A percentile compares a stretch with the other conserved stretches of the same genome.
Evolutionary conservation across 2,888 invertebrate species (phyloP).

Genomic region (Agonopterix arenella): DNA sequence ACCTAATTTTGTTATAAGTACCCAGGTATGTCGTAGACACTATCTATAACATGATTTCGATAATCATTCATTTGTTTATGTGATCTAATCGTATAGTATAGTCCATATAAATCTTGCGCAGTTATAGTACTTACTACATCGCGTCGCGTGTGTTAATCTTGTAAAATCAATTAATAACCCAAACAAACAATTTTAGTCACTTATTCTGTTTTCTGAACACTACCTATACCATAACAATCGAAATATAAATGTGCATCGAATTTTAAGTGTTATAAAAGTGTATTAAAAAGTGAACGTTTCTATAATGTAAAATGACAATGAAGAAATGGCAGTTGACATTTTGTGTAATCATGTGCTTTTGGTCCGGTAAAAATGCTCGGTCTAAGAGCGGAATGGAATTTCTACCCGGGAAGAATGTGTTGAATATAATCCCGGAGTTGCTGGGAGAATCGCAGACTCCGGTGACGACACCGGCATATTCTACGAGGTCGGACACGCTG

Average conservation of each 20-base stretch:
- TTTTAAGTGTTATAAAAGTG: neutral
- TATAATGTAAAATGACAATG: conserved; percentile 31
- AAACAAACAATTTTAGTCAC: neutral
- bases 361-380: conserved; percentile 22
- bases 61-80: too few relatives aligned
- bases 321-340: conserved; percentile 33
- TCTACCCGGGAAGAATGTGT: conserved; percentile 29
- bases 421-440: conserved; percentile 36
- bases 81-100: too few relatives aligned
- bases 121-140: too few relatives aligned
- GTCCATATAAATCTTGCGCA: too few relatives aligned
- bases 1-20: too few relatives aligned
- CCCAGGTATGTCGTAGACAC: too few relatives aligned
- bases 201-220: neutral
- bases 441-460: conserved; percentile 20
- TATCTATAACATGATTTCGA: too few relatives aligned
- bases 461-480: conserved; percentile 1
- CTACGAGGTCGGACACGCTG: neutral
- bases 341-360: conserved; percentile 27
- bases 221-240: neutral
- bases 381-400: conserved; percentile 23
- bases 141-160: too few relatives aligned
- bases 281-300: conserved; percentile 6
- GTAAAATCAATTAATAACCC: too few relatives aligned
- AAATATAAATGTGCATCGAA: neutral